Evolutionary conservation across 92 coral and sea anemone species (phyloP).

Genomic region (Actinernus sp.): DNA sequence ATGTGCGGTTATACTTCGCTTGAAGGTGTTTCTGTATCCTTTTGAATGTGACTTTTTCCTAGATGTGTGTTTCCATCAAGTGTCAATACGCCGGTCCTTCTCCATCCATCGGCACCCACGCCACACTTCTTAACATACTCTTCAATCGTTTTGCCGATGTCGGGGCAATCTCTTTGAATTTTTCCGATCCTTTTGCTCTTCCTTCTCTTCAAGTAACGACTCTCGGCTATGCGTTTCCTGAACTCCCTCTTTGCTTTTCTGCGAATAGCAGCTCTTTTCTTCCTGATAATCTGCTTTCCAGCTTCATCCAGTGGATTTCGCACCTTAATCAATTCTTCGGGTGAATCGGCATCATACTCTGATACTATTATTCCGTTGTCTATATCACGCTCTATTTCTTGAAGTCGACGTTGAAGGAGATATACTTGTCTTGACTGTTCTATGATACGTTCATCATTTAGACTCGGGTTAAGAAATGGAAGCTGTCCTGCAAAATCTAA

Average conservation of each 20-base stretch:
- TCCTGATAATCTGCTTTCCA: background rate
- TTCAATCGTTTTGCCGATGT: constrained; percentile 37
- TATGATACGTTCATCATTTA: background rate
- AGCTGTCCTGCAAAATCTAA: constrained; percentile 24
- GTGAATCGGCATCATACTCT: constrained; percentile 4
- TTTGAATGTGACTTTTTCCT: constrained; percentile 16
- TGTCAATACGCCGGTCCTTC: constrained; percentile 34
- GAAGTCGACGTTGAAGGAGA: constrained; percentile 10
- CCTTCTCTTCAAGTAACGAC: constrained; percentile 23
- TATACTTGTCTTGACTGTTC: constrained; percentile 22
- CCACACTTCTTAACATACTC: constrained; percentile 36
- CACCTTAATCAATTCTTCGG: constrained; percentile 3
- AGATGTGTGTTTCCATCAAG: constrained; percentile 35
- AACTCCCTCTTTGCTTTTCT: constrained; percentile 12
- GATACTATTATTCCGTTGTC: constrained; percentile 5
- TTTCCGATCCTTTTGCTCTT: constrained; percentile 42
- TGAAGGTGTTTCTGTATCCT: constrained; percentile 57
- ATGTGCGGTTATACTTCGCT: constrained; percentile 24
- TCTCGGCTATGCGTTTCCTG: constrained; percentile 16
- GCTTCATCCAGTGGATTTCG: constrained; percentile 15
- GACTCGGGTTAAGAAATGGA: background rate
- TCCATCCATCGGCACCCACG: constrained; percentile 35
- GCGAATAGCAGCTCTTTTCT: background rate
- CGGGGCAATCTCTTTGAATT: constrained; percentile 40
- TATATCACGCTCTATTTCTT: constrained; percentile 10